phyloP scores from a whole-genome alignment of 2,113 vertebrate genomes.

The Loxodonta africana region DNA sequence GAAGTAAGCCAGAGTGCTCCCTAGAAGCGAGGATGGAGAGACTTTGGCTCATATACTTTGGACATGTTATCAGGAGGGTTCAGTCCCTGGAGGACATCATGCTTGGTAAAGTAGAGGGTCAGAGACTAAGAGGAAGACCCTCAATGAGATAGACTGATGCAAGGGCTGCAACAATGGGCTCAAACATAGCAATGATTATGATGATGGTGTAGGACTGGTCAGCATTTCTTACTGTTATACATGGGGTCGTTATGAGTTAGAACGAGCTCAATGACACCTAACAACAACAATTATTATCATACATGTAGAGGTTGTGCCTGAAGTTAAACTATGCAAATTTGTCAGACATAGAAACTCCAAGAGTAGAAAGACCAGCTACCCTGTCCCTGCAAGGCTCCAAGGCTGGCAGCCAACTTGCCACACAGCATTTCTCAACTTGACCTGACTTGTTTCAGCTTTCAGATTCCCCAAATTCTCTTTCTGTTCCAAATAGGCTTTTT shows the following conservation, averaged over 20 bases:
- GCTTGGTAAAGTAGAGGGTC: background rate
- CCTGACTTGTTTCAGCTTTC: background rate
- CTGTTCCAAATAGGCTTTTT: background rate
- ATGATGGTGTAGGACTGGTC: background rate
- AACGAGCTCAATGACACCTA: background rate
- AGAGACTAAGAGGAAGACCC: background rate
- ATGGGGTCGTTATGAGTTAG: no score
- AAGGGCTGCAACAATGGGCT: background rate
- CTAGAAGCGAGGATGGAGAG: background rate
- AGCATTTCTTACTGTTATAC: background rate
- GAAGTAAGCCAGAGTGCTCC: background rate
- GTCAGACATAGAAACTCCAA: background rate
- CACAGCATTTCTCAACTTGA: background rate
- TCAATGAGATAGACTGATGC: background rate
- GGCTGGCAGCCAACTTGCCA: background rate
- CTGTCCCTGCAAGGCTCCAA: background rate
- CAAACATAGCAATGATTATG: background rate
- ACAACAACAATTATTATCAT: fast-evolving
- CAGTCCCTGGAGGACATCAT: background rate
- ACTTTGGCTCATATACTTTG: background rate
- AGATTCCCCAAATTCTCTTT: background rate
- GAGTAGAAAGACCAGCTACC: background rate
- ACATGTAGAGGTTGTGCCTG: background rate
- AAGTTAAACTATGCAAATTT: background rate
- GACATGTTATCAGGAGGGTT: background rate